Evolutionary conservation across 30 jellyfish, hydroid and myxozoan species (phyloP).

Genomic region (Aurelia sp.): DNA sequence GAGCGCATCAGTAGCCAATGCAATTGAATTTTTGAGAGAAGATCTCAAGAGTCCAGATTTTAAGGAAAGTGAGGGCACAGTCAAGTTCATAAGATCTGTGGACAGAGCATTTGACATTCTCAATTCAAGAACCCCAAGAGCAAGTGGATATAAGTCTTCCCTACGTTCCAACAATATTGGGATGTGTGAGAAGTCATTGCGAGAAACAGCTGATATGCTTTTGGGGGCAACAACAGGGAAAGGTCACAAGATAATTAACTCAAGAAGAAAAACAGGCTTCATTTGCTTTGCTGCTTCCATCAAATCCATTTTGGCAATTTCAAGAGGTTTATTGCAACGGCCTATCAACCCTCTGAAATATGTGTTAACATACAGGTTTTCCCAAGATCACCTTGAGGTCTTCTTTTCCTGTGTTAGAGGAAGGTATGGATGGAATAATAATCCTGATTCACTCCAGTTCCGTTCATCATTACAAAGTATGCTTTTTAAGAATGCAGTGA

Average conservation of each 20-base stretch:
- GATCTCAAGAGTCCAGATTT: constrained; percentile 34
- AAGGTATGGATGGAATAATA: constrained; percentile 41
- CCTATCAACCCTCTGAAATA: constrained; percentile 38
- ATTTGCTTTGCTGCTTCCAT: constrained; percentile 29
- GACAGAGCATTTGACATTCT: constrained; percentile 39
- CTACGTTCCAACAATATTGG: neutral
- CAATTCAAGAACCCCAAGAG: constrained; percentile 46
- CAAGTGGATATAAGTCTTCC: constrained; percentile 43
- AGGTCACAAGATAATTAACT: neutral
- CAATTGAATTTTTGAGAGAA: constrained; percentile 27
- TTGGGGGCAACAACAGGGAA: neutral
- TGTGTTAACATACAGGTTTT: constrained; percentile 54
- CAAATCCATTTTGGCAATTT: neutral
- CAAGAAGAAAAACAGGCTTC: constrained; percentile 37
- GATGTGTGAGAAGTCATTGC: constrained; percentile 1
- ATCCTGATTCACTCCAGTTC: constrained; percentile 52
- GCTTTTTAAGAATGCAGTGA: constrained; percentile 1
- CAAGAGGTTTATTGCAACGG: neutral
- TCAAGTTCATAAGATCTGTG: constrained; percentile 28
- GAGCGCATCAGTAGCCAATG: constrained; percentile 45
- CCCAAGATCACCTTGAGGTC: constrained; percentile 63
- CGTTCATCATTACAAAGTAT: constrained; percentile 13
- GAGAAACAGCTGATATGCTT: neutral
- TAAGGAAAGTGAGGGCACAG: constrained; percentile 33
- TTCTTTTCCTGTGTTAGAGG: constrained; percentile 30